A percentile compares a stretch with the other conserved stretches of the same genome.
phyloP scores from a whole-genome alignment of 2,113 vertebrate genomes.

The Ammospiza nelsoni region DNA sequence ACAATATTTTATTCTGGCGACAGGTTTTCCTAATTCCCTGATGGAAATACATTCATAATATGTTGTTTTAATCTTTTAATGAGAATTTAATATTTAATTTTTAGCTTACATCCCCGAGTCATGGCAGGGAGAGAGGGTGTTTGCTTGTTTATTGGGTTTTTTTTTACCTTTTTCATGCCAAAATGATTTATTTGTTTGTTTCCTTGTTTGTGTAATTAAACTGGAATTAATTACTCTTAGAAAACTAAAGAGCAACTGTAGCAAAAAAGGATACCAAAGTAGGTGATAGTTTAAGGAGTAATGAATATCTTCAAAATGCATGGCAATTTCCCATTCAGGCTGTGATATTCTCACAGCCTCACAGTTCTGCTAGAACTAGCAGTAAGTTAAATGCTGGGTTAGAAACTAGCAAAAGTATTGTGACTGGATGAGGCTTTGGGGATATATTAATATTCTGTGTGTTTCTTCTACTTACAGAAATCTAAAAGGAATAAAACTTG shows the following conservation, averaged over 20 bases:
- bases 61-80: not conserved
- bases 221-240: conserved; percentile 29
- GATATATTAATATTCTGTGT: not conserved
- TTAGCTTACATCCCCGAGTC: not conserved
- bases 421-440: not conserved
- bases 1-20: not conserved
- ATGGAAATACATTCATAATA: not conserved
- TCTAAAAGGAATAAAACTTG: not conserved
- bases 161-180: not conserved
- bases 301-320: conserved; percentile 13
- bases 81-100: not conserved
- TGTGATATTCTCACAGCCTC: not conserved
- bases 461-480: not conserved
- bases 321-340: not conserved
- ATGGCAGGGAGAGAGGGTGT: not conserved
- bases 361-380: not conserved
- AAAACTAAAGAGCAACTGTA: conserved; percentile 32
- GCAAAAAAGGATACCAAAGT: not conserved
- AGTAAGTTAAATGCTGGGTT: not conserved
- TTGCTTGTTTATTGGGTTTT: not conserved
- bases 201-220: conserved; percentile 47
- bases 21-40: not conserved
- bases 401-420: not conserved
- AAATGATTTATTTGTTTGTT: conserved; percentile 51
- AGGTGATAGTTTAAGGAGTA: not conserved